Base-by-base conservation (phyloP, 30 jellyfish, hydroid and myxozoan genomes). In the Turritopsis rubra region DNA sequence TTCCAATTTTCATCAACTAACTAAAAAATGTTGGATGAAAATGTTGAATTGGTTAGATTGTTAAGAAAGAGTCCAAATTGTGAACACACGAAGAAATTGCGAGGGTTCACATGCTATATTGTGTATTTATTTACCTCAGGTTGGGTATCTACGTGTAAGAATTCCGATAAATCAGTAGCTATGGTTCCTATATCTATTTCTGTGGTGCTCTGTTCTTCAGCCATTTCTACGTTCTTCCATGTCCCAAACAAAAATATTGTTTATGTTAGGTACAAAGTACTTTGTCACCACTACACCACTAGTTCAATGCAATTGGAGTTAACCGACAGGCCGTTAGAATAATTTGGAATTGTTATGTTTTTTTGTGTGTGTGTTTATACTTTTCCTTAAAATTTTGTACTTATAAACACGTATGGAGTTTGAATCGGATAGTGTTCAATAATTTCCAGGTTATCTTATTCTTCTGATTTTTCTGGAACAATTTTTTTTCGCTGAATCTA, bases 401-500 rank as follows among this genome's bases (percentile, higher is more conserved):
- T n/a, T n/a, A n/a, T n/a, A n/a, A n/a, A n/a, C n/a, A n/a, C n/a
- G n/a, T n/a, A n/a, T n/a, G n/a, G n/a, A n/a, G n/a, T n/a, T n/a
- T n/a, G n/a, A n/a, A n/a, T n/a, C n/a, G n/a, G n/a, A n/a, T n/a
- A n/a, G n/a, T n/a, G n/a, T n/a, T n/a, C n/a, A n/a, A 68, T 68
- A n/a, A 68, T 16, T 1, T 68, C 19, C 77, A 0, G 21, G 9
- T 68, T n/a, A 68, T 68, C 0, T 7, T 7, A 68, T 68, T 68
- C 16, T 19, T 22, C 30, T 23, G 77, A 68, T 68, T 27, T 23
- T n/a, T n/a, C 77, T 27, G 19, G 77, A 68, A 68, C 77, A 0
- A n/a, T 60, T 60, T 27, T 68, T 68, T 68, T 68, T 23, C 30
- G 77, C 77, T 68, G 77, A 68, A 27, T 27, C 77, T n/a, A 68